Evolutionary conservation across 1,140 invertebrate species (phyloP), one percentile per base, ranked within the genome.

Genomic region (Papilio machaon): DNA sequence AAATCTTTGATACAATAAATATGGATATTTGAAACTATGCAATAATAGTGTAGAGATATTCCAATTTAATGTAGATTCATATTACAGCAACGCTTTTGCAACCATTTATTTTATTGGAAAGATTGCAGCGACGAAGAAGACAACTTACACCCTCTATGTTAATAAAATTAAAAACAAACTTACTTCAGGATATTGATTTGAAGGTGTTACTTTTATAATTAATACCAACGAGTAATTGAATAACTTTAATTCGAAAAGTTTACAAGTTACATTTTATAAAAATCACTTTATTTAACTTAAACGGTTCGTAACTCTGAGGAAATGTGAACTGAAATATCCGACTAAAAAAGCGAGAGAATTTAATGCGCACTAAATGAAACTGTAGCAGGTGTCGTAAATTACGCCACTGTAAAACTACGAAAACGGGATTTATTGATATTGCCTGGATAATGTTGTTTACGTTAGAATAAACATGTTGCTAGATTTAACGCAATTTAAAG

Each of bases 351-450:
- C 74, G 47, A 76, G 74, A 76, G 74, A 76, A 49, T 76, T 76
- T 76, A 76, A 76, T 76, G 74, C 13, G 74, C 74, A 76, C 46
- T 76, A 76, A 76, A 76, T 76, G 74, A 76, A 76, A 76, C 74
- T 76, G 74, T 52, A 52, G 43, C 74, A 76, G 74, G 46, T 76
- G 74, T 76, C 38, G 38, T 74, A 52, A 76, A 76, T 76, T 76
- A 76, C 46, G 74, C 43, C 47, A 52, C 74, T 76, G 74, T 52
- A 76, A 52, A 49, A 76, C 43, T 49, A 52, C 74, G 46, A 76
- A 76, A 76, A 76, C 47, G 74, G 47, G 47, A 76, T 76, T 76
- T 76, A 76, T 49, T 76, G 74, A 76, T 76, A 76, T 52, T 76
- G 74, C 47, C 47, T 23, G 43, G 47, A 30, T 76, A 52, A 76